Percentiles rank a stretch among this genome's conserved stretches.
These are phyloP conservation scores for Microctenopoma stevenorrisi DNA, from an alignment of 2,797 vertebrate genomes.

Conservation along the genomic window DNA sequence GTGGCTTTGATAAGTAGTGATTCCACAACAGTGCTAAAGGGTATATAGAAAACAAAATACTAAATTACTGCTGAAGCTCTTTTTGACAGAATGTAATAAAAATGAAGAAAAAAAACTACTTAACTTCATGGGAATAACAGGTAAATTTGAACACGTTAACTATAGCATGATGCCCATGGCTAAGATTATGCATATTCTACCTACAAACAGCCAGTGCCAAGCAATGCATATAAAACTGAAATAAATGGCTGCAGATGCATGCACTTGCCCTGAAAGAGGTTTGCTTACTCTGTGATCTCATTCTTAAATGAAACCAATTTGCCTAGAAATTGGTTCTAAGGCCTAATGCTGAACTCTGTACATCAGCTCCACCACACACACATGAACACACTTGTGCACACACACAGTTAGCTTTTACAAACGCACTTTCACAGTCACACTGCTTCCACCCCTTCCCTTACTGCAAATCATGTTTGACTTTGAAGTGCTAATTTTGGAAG, in stretches of 20 bases:
- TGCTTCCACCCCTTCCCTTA: constrained; percentile 80
- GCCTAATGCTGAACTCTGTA: constrained; percentile 87
- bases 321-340: constrained; percentile 90
- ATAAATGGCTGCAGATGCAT: constrained; percentile 84
- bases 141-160: constrained; percentile 74
- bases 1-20: constrained; percentile 75
- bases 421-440: constrained; percentile 83
- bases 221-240: constrained; percentile 81
- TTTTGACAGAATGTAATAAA: constrained; percentile 73
- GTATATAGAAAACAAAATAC: constrained; percentile 66
- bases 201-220: constrained; percentile 76
- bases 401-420: constrained; percentile 65
- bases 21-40: constrained; percentile 67
- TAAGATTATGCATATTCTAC: constrained; percentile 79
- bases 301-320: constrained; percentile 91
- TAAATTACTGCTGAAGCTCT: constrained; percentile 58
- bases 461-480: constrained; percentile 90
- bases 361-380: constrained; percentile 78
- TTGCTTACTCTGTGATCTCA: constrained; percentile 89
- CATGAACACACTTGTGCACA: constrained; percentile 45
- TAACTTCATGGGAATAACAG: constrained; percentile 72
- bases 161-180: constrained; percentile 63
- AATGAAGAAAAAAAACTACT: constrained; percentile 58
- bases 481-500: constrained; percentile 92
- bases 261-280: constrained; percentile 85